Percentiles rank a stretch among this genome's conserved stretches.
These are phyloP conservation scores for Lepidocyrtinus sp. DNA, from an alignment of 2,888 invertebrate genomes.

Conservation along the genomic window DNA sequence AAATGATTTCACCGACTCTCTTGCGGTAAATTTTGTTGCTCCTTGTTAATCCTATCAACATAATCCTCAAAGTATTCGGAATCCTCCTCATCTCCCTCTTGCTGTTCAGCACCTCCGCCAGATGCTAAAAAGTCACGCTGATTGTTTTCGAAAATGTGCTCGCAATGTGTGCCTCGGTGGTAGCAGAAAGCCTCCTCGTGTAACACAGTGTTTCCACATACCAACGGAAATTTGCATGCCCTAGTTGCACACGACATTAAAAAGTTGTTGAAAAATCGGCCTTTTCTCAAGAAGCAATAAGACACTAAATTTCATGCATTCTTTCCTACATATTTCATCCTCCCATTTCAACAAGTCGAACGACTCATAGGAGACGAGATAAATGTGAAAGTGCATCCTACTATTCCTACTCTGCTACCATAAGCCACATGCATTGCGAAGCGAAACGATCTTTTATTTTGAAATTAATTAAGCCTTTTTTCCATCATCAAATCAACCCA, in stretches of 20 bases:
- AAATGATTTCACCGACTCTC: slow-evolving; percentile 22
- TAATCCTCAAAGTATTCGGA: slow-evolving; percentile 53
- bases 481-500: too few species aligned
- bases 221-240: slow-evolving; percentile 81
- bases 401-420: too few species aligned
- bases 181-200: slow-evolving; percentile 90
- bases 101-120: slow-evolving; percentile 27
- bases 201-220: slow-evolving; percentile 85
- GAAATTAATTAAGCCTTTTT: not conserved
- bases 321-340: not conserved
- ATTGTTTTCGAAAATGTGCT: slow-evolving; percentile 72
- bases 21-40: slow-evolving; percentile 23
- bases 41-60: slow-evolving; percentile 28
- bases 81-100: slow-evolving; percentile 54
- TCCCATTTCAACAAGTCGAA: not conserved
- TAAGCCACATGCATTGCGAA: not conserved
- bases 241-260: slow-evolving; percentile 73
- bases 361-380: not conserved
- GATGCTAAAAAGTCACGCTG: slow-evolving; percentile 60
- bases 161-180: slow-evolving; percentile 85
- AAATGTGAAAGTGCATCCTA: not conserved
- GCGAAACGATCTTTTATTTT: not conserved
- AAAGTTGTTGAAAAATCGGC: too few species aligned
- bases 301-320: not conserved
- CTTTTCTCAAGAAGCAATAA: not conserved